Base-by-base conservation (phyloP, 2,113 vertebrate species). In the Chaetops frenatus region DNA sequence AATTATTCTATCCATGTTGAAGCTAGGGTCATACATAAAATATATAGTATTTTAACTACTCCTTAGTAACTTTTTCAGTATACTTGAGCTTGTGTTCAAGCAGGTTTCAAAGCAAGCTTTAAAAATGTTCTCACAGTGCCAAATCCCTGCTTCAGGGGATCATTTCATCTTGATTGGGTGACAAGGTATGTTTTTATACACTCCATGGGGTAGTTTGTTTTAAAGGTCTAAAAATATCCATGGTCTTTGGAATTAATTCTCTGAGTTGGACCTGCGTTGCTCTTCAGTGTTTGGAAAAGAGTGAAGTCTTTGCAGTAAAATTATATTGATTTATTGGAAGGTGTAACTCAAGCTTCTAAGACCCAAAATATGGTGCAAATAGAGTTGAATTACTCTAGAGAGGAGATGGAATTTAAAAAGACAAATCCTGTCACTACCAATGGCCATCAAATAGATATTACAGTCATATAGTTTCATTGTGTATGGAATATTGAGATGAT, bases 391-490 rank as follows among this genome's bases (percentile, higher is more conserved):
- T 95, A 81, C 61, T 83, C 57, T 81, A 64, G 71, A 91, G 60
- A 56, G 88, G 88, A 96, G 76, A 83, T 20, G 33, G 72, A 95
- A 95, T 95, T 85, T 29, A 78, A 84, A 92, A 93, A 92, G 95
- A 92, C 92, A 96, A 86, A 56, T 66, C 50, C 78, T 96, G 93
- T 96, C 94, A 92, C 69, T 94, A 95, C 23, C 54, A 83, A 88
- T 96, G 78, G 29, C 58, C 85, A 70, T 96, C 95, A 97, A 91
- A 79, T 45, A 72, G 13, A 67, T 91, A 92, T 86, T 86, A 90
- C 36, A 92, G 72, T 76, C 64, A 54, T 79, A 78, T 5, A 50
- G 71, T 80, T 78, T 64, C 71, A 71, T 65, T 88, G 65, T 90
- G 20, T 54, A 27, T 94, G 51, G 64, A 94, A 86, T 93, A 92